Base-by-base conservation (phyloP, 2,113 vertebrate species). In the Garra rufa region DNA sequence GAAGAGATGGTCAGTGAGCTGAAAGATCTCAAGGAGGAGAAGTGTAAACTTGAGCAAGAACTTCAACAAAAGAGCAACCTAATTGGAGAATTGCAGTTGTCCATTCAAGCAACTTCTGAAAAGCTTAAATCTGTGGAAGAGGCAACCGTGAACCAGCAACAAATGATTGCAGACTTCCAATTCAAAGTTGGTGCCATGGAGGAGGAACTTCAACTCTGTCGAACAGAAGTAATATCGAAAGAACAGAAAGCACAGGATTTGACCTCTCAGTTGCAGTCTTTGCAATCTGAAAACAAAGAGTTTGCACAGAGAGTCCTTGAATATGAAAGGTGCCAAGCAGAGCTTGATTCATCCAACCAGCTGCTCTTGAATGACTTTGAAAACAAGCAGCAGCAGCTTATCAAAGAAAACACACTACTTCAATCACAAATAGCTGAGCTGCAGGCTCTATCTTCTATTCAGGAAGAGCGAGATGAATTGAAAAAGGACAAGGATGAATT, bases 71-170 rank as follows among this genome's bases (percentile, higher is more conserved):
- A 93, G 85, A 88, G 85, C 65, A 17, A 13, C 59, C 89, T 91
- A 81, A 88, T 93, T 0, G 86, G 91, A 38, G 87, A 91, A 15
- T 88, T 93, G 76, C 91, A 89, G 86, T 82, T 84, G 0, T 85
- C 86, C 4, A 92, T 88, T 81, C 59, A 57, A 24, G 63, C 61
- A 28, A 30, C 82, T 4, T 57, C 70, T 19, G 89, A 87, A 76
- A 94, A 95, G 90, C 93, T 96, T 83, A 94, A 97, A 88, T 91
- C 71, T 48, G 86, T 94, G 73, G 90, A 90, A 88, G 89, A 85
- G 73, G 88, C 77, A 10, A 86, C 89, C 84, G 92, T 92, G 61
- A 93, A 95, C n/a, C 91, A 92, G 83, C 90, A 89, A 43, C 89
- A 55, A 85, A 69, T 84, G 3, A 14, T 93, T 5, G 48, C 88